Base-by-base conservation (phyloP, 2,113 vertebrate genomes). In the Microcebus lehilahytsara region DNA sequence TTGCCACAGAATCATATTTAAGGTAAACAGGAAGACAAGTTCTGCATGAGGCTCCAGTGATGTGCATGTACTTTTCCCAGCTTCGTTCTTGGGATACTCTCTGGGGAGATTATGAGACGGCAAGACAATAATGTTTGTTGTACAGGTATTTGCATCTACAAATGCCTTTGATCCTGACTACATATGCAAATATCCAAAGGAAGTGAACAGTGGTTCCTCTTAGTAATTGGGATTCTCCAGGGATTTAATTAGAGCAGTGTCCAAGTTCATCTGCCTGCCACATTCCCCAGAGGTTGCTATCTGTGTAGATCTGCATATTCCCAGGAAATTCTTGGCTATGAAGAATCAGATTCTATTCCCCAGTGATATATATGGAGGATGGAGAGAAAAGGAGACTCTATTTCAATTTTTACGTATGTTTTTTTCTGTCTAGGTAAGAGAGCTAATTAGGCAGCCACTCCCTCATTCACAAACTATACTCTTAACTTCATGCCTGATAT, bases 231-330 rank as follows among this genome's bases (percentile, higher is more conserved):
- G 84, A 92, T 95, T 20, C 96, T 34, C 93, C 9, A 67, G 93
- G 75, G 98, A 90, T 96, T 97, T 93, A 97, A 98, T 98, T 98
- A 98, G 94, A 87, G 72, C 60, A 53, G 32, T 51, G 92, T 89
- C 75, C 69, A 96, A 87, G 66, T 97, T 97, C 86, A 96, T 93
- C 79, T 95, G 83, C 86, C 75, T 95, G 92, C 64, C 95, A 81
- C 67, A 53, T 85, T 95, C 96, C 92, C 96, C 83, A 93, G 97
- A 81, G 96, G n/a, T 62, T 77, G 17, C 3, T 78, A 11, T 78
- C 91, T 69, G n/a, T 62, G 51, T n/a, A 81, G 74, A 95, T 95
- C 67, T 92, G 42, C 64, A 72, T 19, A 91, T 77, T 95, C 83
- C 86, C 93, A 95, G 79, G 79, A 80, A 93, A 95, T 20, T 1